These are phyloP conservation scores for Oasisia sp. DNA, from an alignment of 2,888 invertebrate genomes.

Conservation along the genomic window DNA sequence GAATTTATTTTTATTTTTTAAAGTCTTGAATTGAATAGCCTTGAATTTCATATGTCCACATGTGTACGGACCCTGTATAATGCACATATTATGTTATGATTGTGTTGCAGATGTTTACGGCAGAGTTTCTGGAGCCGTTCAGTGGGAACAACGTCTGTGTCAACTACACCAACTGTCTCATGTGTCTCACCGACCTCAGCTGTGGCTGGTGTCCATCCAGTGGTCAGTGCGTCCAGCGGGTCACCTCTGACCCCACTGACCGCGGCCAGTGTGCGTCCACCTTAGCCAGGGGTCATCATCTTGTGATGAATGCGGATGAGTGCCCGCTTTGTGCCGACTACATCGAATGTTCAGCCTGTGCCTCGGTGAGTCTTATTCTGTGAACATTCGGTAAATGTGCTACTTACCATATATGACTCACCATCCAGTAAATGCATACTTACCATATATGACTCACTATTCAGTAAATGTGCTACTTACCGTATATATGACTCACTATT, in stretches of 20 bases:
- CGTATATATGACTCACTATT: no score
- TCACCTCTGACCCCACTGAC: neutral
- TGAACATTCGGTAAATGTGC: neutral
- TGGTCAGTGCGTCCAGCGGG: conserved; percentile 75
- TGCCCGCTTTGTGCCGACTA: conserved; percentile 91
- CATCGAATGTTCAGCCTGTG: conserved; percentile 87
- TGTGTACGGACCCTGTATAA: no score
- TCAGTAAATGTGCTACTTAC: no score
- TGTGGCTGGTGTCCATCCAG: conserved; percentile 92
- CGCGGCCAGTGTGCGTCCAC: conserved; percentile 1
- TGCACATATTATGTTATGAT: no score
- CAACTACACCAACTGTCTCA: conserved; percentile 82
- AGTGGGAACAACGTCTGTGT: conserved; percentile 29
- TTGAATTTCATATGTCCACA: no score
- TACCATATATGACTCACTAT: no score
- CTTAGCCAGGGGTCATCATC: conserved; percentile 27
- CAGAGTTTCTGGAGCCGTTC: conserved; percentile 79
- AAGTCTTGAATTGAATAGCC: no score
- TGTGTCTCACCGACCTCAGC: conserved; percentile 86
- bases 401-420: no score
- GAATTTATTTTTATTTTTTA: no score
- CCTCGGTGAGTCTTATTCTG: conserved; percentile 55
- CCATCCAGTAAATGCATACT: no score
- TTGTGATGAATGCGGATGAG: conserved; percentile 66
- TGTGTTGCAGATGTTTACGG: conserved; percentile 45